Evolutionary conservation across 2,797 vertebrate genomes (phyloP).

Genomic region (Tinamus major): DNA sequence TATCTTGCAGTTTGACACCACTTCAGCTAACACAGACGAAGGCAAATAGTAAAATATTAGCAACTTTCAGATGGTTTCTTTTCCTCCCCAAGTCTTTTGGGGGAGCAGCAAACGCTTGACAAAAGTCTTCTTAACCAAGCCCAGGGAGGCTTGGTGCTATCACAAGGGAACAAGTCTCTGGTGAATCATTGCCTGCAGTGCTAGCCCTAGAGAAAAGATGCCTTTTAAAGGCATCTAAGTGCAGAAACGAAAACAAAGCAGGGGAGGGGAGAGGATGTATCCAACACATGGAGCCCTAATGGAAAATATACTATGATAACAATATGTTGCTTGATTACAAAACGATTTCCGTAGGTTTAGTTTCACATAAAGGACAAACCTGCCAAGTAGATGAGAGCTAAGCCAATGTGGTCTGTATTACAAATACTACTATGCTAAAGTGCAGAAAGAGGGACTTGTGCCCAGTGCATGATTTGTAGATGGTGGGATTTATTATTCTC

Average conservation of each 20-base stretch:
- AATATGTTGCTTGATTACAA: constrained; percentile 54
- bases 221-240: constrained; percentile 47
- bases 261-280: neutral
- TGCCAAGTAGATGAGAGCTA: constrained; percentile 66
- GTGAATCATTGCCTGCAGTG: constrained; percentile 19
- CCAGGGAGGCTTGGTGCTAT: neutral
- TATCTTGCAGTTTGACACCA: neutral
- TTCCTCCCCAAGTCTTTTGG: neutral
- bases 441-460: constrained; percentile 52
- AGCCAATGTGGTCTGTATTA: constrained; percentile 69
- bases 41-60: constrained; percentile 58
- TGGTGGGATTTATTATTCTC: constrained; percentile 61
- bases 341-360: constrained; percentile 38
- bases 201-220: constrained; percentile 22
- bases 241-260: constrained; percentile 36
- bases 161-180: constrained; percentile 46
- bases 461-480: constrained; percentile 24
- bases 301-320: constrained; percentile 47
- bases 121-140: constrained; percentile 49
- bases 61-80: constrained; percentile 23
- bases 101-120: constrained; percentile 23
- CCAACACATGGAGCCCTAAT: constrained; percentile 7
- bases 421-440: constrained; percentile 63
- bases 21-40: neutral
- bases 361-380: constrained; percentile 39